These are phyloP conservation scores for Otus sunia DNA, from an alignment of 2,113 vertebrate genomes.

Conservation along the genomic window DNA sequence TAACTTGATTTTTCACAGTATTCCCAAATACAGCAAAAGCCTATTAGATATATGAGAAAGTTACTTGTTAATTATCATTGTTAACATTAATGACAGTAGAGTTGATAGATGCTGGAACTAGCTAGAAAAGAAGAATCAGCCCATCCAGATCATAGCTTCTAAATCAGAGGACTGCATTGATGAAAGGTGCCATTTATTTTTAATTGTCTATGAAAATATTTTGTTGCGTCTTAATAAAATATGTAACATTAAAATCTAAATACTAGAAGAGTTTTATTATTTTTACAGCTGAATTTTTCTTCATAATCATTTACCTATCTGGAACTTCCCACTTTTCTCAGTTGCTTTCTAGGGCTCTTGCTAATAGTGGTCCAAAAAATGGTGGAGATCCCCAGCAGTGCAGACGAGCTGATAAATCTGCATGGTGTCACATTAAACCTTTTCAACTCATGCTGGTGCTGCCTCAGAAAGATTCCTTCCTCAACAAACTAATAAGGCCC, in stretches of 20 bases:
- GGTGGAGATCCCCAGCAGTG: neutral
- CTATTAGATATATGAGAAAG: neutral
- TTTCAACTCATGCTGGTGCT: neutral
- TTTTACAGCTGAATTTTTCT: neutral
- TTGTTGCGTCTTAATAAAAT: neutral
- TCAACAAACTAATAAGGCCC: neutral
- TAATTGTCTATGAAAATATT: neutral
- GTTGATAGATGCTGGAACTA: neutral
- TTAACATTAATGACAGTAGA: neutral
- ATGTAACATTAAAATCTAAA: neutral
- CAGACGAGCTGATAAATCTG: neutral
- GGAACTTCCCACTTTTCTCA: neutral
- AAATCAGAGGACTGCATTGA: neutral
- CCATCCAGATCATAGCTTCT: neutral
- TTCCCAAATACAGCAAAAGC: neutral
- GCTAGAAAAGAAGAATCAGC: neutral
- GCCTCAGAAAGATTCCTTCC: neutral
- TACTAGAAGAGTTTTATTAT: neutral
- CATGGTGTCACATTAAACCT: neutral
- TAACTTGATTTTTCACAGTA: neutral
- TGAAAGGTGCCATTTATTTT: neutral
- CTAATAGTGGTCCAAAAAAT: neutral
- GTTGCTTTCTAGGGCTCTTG: neutral
- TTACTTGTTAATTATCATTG: neutral
- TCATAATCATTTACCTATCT: neutral